Base-by-base conservation (phyloP, 2,113 vertebrate species). In the Oncorhynchus nerka region DNA sequence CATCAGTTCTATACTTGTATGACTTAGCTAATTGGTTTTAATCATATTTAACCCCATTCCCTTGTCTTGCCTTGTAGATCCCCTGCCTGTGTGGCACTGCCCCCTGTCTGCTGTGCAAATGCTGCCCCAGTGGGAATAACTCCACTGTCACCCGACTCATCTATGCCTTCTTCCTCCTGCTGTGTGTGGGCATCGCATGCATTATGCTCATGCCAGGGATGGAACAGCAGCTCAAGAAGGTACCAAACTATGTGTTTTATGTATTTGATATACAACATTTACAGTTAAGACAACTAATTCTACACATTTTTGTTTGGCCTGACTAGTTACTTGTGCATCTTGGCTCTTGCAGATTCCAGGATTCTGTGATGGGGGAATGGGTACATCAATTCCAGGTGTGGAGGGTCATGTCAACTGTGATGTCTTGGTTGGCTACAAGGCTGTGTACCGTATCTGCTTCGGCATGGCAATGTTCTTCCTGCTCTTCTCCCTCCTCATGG, bases 401-500 rank as follows among this genome's bases (percentile, higher is more conserved):
- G 92, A 95, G 0, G 97, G 96, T 19, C 94, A 94, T 0, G 94
- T 99, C 77, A 97, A 98, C 83, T 99, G 98, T 0, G 96, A 95
- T 4, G 95, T 99, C 11, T 91, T 99, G 30, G 98, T 99, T 4
- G 98, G 98, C 72, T 99, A 99, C 91, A 99, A 98, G 92, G 97
- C 98, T 0, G 98, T 99, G 66, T 99, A 99, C 85, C 95, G 98
- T 0, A 92, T 99, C 51, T 99, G 98, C 87, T 99, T 99, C 20
- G 98, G 97, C 3, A 96, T 99, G 96, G 96, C 98, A 79, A 97
- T 98, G 96, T 99, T 99, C 87, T 97, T 97, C 83, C 95, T 99
- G 30, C 95, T 99, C 19, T 97, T 99, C 81, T 98, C 97, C 57
- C 91, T 99, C 26, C 72, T 99, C 32, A 99, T 98, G 97, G 95